Base-by-base conservation (phyloP, 1,140 invertebrate genomes). In the Riptortus pedestris region DNA sequence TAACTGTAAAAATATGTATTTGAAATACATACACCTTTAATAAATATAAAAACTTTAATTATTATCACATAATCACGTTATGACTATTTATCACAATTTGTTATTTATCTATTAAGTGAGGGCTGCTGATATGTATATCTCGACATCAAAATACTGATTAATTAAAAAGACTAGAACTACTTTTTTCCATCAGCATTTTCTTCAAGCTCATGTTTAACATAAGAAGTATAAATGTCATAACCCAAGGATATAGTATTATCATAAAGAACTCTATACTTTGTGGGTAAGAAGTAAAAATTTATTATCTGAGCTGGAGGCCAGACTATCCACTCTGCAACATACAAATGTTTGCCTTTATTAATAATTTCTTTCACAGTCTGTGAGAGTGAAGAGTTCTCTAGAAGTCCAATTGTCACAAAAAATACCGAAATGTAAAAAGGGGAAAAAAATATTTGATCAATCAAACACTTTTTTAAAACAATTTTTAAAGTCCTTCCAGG, bases 181-280 rank as follows among this genome's bases (percentile, higher is more conserved):
- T n/a, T 38, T 38, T 7, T 38, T 38, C 14, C 14, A 38, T 38
- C 31, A 38, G 31, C 14, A 7, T 14, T 26, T 55, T 55, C 18
- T 7, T 7, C 51, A 24, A 27, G 18, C 3, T 78, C 71, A 65
- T 91, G 82, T 74, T 90, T 92, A n/a, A 96, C 85, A 74, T 90
- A 84, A 26, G 91, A 93, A n/a, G 90, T 92, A 72, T 93, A 95
- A 48, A 90, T 76, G 74, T 96, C 92, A 77, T 93, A 95, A 11
- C 90, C 87, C 71, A 96, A 77, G 26, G 90, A 93, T 72, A 96
- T 86, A 7, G 83, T 83, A 74, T 90, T 96, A 72, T 96, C 93
- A 76, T 93, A 96, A 12, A 95, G 76, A 22, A 96, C 89, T 71
- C 93, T 79, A 74, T 85, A 96, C 71, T 79, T 83, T 3, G 84